phyloP scores from a whole-genome alignment of 2,113 vertebrate genomes.

The Clarias batrachus region DNA sequence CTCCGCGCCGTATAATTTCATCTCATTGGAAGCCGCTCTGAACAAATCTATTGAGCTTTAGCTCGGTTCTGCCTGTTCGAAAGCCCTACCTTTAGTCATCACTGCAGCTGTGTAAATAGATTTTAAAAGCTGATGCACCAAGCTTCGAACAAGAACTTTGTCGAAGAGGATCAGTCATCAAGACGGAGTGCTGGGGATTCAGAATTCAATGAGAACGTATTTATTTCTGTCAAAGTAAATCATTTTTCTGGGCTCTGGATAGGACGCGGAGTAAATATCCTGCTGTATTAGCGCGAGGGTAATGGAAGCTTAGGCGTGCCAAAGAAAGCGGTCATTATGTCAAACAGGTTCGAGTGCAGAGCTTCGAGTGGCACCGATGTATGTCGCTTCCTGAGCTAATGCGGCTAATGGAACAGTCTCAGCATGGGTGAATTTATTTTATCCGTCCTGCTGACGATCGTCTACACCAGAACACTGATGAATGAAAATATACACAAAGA shows the following conservation, averaged over 20 bases:
- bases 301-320: neutral
- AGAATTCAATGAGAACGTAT: slow-evolving; percentile 1
- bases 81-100: slow-evolving; percentile 33
- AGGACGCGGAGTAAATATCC: neutral
- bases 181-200: neutral
- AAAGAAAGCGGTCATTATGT: neutral
- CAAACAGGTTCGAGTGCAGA: neutral
- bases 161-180: slow-evolving; percentile 8
- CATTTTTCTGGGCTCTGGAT: slow-evolving; percentile 3
- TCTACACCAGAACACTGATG: neutral
- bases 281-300: neutral
- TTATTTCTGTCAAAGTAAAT: slow-evolving; percentile 14
- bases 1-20: neutral
- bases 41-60: slow-evolving; percentile 15
- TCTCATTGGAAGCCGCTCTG: slow-evolving; percentile 8
- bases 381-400: neutral
- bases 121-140: slow-evolving; percentile 8
- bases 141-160: neutral
- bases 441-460: neutral
- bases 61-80: neutral
- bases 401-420: neutral
- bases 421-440: neutral
- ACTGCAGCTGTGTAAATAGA: slow-evolving; percentile 31
- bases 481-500: neutral
- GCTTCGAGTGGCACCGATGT: neutral